Evolutionary conservation across 2,888 invertebrate genomes (phyloP).

Genomic region (Epinotia nisella): DNA sequence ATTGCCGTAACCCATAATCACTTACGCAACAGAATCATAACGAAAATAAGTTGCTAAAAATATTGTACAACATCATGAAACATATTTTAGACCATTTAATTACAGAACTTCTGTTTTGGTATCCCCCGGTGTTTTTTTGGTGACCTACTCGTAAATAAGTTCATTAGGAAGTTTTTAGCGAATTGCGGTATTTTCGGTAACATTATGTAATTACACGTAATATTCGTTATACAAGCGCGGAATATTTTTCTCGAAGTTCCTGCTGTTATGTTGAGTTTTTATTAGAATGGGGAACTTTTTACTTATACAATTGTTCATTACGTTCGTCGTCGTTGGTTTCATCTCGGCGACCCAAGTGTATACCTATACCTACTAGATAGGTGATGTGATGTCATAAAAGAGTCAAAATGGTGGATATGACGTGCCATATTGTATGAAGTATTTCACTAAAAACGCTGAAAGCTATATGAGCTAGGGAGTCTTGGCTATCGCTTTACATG

Average conservation of each 20-base stretch:
- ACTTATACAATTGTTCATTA: background rate
- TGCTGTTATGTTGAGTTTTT: slow-evolving; percentile 18
- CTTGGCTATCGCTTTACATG: too few species aligned
- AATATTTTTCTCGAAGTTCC: slow-evolving; percentile 14
- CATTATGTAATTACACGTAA: slow-evolving; percentile 26
- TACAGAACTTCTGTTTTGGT: slow-evolving; percentile 26
- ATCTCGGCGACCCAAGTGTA: too few species aligned
- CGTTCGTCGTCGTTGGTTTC: too few species aligned
- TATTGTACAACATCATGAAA: background rate
- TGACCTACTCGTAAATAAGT: slow-evolving; percentile 39
- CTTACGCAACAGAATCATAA: slow-evolving; percentile 10
- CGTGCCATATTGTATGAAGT: too few species aligned
- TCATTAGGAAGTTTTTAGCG: slow-evolving; percentile 22
- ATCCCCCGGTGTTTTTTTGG: background rate
- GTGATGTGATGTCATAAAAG: too few species aligned
- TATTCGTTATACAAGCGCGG: slow-evolving; percentile 10
- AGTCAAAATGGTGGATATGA: too few species aligned
- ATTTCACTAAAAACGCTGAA: too few species aligned
- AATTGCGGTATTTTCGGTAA: slow-evolving; percentile 36
- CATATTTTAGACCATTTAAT: slow-evolving; percentile 27
- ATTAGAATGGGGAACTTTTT: background rate
- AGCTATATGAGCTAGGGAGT: too few species aligned
- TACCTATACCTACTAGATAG: too few species aligned
- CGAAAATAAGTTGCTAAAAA: slow-evolving; percentile 23
- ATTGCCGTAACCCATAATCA: background rate